Conservation (phyloP, 1,140 invertebrate genomes). For the Elymnias hypermnestra region DNA sequence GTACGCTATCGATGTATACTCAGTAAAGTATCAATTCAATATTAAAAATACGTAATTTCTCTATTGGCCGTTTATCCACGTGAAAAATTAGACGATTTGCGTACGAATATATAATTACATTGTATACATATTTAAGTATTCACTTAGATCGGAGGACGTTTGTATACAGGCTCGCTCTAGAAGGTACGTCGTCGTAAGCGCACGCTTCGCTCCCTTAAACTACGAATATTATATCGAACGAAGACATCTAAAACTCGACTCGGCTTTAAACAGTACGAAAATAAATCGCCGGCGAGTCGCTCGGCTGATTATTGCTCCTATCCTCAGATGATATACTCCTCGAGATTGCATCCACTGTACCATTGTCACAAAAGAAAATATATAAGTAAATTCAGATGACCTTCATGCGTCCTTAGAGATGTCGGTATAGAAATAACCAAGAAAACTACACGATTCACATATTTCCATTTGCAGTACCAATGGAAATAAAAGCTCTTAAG, state of each 20-base stretch:
- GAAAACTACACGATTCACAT: too few species aligned
- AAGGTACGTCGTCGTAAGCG: conserved; percentile 73
- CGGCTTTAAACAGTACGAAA: conserved; percentile 75
- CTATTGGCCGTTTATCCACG: conserved; percentile 69
- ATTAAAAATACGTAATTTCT: conserved; percentile 76
- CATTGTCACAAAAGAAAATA: too few species aligned
- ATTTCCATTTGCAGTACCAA: too few species aligned
- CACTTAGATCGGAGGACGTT: conserved; percentile 73
- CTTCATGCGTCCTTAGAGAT: too few species aligned
- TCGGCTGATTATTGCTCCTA: conserved; percentile 71
- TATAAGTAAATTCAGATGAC: too few species aligned
- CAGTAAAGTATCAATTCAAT: conserved; percentile 68
- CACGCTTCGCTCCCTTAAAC: conserved; percentile 65
- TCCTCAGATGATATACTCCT: too few species aligned
- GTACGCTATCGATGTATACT: conserved; percentile 64
- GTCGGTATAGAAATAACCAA: too few species aligned
- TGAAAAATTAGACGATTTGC: conserved; percentile 71
- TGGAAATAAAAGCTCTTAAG: too few species aligned
- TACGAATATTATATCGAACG: conserved; percentile 67
- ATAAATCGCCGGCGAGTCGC: conserved; percentile 74
- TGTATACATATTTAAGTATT: conserved; percentile 72
- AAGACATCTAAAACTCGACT: conserved; percentile 72
- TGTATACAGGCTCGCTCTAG: conserved; percentile 71
- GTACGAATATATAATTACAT: conserved; percentile 67
- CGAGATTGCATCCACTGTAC: too few species aligned